Conservation (phyloP, 37 sponge, comb jelly and placozoan genomes). For the Eunapius fragilis region DNA sequence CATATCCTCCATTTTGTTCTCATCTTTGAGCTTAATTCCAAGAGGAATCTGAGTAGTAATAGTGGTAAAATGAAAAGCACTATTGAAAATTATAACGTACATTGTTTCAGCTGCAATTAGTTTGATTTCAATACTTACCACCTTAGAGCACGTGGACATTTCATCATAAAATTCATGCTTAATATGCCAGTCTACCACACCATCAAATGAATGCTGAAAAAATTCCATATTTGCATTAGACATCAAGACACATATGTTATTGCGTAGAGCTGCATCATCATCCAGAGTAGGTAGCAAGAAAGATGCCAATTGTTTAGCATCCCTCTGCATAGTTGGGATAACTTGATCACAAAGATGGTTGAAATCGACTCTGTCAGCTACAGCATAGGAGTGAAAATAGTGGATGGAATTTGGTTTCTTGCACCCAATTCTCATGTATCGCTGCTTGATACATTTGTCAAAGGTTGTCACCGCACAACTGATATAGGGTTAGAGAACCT, state of each 20-base stretch:
- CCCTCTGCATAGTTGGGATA: not conserved
- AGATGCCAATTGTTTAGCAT: too few relatives aligned
- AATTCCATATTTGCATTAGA: slow-evolving; percentile 18
- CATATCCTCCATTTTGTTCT: slow-evolving; percentile 42
- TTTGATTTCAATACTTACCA: slow-evolving; percentile 11
- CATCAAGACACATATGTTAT: slow-evolving; percentile 18
- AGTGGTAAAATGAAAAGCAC: not conserved
- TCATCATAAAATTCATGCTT: slow-evolving; percentile 13
- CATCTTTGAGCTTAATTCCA: slow-evolving; percentile 24
- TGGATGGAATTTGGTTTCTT: not conserved
- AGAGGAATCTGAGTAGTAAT: slow-evolving; percentile 15
- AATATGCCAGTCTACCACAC: slow-evolving; percentile 25
- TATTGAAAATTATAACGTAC: too few relatives aligned
- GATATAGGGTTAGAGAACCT: too few relatives aligned
- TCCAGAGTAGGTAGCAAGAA: too few relatives aligned
- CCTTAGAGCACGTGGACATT: slow-evolving; percentile 4
- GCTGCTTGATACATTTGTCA: not conserved
- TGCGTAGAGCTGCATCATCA: too few relatives aligned
- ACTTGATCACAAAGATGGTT: not conserved
- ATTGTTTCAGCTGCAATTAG: too few relatives aligned
- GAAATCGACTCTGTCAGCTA: slow-evolving; percentile 4
- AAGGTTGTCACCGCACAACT: too few relatives aligned
- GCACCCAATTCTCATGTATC: slow-evolving; percentile 1
- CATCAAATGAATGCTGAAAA: slow-evolving; percentile 23
- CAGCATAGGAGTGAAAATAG: slow-evolving; percentile 6